Evolutionary conservation across 2,888 invertebrate species (phyloP).

Genomic region (Sarcophaga caerulescens): DNA sequence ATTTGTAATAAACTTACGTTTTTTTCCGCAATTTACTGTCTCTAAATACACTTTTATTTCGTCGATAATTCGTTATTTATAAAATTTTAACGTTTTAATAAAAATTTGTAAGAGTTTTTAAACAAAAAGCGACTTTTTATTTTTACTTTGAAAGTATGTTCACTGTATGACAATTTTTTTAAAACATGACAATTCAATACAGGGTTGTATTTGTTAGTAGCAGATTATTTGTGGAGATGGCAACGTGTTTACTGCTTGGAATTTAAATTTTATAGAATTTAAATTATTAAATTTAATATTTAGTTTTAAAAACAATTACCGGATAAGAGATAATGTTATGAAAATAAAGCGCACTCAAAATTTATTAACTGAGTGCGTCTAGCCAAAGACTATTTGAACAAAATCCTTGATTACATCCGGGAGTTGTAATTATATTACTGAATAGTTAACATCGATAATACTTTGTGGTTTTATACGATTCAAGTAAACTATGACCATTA

Average conservation of each 20-base stretch:
- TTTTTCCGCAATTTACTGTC: neutral
- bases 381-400: no score
- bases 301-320: no score
- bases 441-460: no score
- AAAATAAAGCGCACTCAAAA: no score
- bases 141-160: constrained; percentile 49
- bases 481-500: no score
- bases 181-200: constrained; percentile 10
- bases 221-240: neutral
- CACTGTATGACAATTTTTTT: constrained; percentile 34
- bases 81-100: constrained; percentile 48
- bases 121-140: constrained; percentile 65
- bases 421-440: no score
- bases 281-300: no score
- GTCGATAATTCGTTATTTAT: constrained; percentile 6
- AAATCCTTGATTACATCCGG: no score
- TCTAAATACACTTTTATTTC: neutral
- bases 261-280: no score
- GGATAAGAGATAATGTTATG: no score
- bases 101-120: constrained; percentile 58
- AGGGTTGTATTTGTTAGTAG: constrained; percentile 32
- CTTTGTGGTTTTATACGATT: no score
- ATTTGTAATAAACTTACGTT: constrained; percentile 46
- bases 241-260: neutral
- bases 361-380: no score